Conservation (phyloP, 1,140 invertebrate species). For the Eufriesea mexicana region DNA sequence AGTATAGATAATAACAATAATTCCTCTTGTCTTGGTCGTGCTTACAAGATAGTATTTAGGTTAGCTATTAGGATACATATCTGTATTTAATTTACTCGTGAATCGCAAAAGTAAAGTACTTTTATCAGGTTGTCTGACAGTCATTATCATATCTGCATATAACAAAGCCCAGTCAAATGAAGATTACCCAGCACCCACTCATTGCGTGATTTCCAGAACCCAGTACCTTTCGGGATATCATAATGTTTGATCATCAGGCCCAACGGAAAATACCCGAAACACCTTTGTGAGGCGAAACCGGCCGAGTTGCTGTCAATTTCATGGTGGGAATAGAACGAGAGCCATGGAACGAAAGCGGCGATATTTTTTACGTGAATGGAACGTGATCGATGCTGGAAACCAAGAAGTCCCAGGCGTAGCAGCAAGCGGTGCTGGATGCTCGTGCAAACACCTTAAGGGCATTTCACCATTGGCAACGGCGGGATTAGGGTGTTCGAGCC, state of each 20-base stretch:
- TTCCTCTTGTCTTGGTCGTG: too few species aligned
- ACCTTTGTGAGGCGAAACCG: neutral
- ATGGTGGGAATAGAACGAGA: neutral
- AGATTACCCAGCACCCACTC: too few species aligned
- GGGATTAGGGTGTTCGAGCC: constrained; percentile 57
- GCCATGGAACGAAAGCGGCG: neutral
- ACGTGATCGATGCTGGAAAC: neutral
- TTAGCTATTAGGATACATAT: too few species aligned
- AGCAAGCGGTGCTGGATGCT: neutral
- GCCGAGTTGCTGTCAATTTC: neutral
- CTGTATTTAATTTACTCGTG: too few species aligned
- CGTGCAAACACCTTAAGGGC: constrained; percentile 59
- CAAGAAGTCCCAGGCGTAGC: neutral
- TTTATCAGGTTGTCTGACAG: too few species aligned
- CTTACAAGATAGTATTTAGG: too few species aligned
- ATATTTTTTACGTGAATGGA: constrained; percentile 26
- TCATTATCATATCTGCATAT: too few species aligned
- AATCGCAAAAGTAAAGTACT: too few species aligned
- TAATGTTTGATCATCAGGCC: neutral
- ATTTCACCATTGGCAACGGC: constrained; percentile 52
- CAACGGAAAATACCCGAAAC: neutral
- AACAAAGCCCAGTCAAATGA: too few species aligned
- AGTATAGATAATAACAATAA: too few species aligned
- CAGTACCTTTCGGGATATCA: too few species aligned
- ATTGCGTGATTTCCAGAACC: too few species aligned